These are phyloP conservation scores for Danio albolineatus DNA, from an alignment of 2,797 vertebrate genomes.

Conservation along the genomic window DNA sequence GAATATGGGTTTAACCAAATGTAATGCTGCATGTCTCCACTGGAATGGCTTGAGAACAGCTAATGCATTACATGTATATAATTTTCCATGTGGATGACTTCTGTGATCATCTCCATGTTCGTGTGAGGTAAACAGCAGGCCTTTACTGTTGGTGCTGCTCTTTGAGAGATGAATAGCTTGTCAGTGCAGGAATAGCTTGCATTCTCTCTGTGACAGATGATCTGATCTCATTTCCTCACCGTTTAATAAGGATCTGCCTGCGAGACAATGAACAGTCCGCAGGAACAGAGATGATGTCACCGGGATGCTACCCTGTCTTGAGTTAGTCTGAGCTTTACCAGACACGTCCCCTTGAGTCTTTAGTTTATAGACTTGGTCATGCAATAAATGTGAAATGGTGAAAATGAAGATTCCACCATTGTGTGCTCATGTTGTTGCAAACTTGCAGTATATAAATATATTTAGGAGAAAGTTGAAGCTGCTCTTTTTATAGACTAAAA, in stretches of 20 bases:
- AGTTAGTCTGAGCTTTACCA: constrained; percentile 15
- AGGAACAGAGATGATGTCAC: constrained; percentile 29
- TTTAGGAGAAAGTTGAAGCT: neutral
- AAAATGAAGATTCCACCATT: neutral
- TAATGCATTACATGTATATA: constrained; percentile 47
- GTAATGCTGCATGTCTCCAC: constrained; percentile 48
- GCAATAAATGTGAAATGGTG: neutral
- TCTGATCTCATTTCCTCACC: constrained; percentile 72
- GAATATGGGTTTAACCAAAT: constrained; percentile 12
- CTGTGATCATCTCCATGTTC: neutral
- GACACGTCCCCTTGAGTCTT: neutral
- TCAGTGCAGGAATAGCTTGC: constrained; percentile 72
- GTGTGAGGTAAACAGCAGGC: neutral
- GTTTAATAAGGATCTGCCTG: constrained; percentile 69
- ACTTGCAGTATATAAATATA: neutral
- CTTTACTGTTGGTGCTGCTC: constrained; percentile 64
- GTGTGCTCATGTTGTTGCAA: too few species aligned
- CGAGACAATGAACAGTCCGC: constrained; percentile 67
- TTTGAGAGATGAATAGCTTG: constrained; percentile 67
- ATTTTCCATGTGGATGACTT: neutral
- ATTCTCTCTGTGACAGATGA: constrained; percentile 77
- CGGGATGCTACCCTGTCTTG: neutral
- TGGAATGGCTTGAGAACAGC: constrained; percentile 35
- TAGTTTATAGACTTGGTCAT: neutral
- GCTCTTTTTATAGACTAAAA: too few species aligned